Evolutionary conservation across 1,140 invertebrate species (phyloP).

Genomic region (Nymphalis io): DNA sequence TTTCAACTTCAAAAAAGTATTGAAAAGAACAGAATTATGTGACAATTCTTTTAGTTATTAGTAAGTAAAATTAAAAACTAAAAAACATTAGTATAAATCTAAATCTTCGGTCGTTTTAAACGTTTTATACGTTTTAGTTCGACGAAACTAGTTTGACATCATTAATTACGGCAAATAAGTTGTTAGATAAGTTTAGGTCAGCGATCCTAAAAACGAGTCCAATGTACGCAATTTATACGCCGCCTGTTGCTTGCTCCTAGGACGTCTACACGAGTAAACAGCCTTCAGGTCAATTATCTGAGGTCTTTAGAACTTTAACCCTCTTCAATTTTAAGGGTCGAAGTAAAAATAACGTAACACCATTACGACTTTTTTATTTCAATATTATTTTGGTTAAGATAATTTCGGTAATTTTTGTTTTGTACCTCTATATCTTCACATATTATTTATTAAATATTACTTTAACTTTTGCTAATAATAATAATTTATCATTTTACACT

Average conservation of each 20-base stretch:
- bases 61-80: not conserved
- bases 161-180: constrained; percentile 19
- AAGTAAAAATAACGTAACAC: not conserved
- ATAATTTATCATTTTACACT: not conserved
- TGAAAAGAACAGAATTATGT: no score
- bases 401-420: no score
- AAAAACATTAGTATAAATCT: not conserved
- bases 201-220: constrained; percentile 30
- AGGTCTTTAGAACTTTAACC: constrained; percentile 31
- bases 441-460: no score
- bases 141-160: constrained; percentile 31
- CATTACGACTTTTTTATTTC: no score
- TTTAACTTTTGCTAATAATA: no score
- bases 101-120: not conserved
- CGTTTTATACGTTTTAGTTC: no score
- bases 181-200: constrained; percentile 27
- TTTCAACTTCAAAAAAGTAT: no score
- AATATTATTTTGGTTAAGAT: no score
- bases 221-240: constrained; percentile 27
- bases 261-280: constrained; percentile 25
- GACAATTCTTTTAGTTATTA: no score
- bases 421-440: no score
- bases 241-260: constrained; percentile 38
- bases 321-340: constrained; percentile 11
- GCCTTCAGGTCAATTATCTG: constrained; percentile 30